Evolutionary conservation across 2,797 vertebrate genomes (phyloP).

Genomic region (Pipistrellus pipistrellus): DNA sequence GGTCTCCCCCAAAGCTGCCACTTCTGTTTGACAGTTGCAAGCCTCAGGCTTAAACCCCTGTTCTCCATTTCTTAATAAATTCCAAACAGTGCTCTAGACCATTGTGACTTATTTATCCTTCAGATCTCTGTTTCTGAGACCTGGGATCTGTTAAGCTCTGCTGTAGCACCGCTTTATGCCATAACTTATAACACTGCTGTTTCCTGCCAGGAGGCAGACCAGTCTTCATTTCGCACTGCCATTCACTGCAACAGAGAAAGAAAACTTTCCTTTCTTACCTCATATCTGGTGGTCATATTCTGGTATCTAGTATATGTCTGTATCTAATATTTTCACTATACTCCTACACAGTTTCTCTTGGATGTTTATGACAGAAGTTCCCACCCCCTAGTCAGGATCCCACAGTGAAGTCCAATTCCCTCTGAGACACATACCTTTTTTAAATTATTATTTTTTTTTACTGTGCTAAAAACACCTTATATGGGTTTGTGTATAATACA

Average conservation of each 20-base stretch:
- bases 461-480: not conserved
- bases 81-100: not conserved
- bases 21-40: not conserved
- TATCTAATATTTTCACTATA: not conserved
- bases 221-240: not conserved
- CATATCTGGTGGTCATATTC: not conserved
- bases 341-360: not conserved
- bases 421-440: not conserved
- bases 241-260: not conserved
- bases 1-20: not conserved
- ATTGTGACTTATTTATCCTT: not conserved
- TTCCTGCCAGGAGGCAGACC: not conserved
- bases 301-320: not conserved
- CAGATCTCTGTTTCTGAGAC: not conserved
- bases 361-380: not conserved
- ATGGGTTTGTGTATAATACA: not conserved
- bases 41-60: not conserved
- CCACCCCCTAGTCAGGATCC: not conserved
- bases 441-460: not conserved
- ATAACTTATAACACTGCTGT: not conserved
- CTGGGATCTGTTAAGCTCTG: not conserved
- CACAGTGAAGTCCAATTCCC: not conserved
- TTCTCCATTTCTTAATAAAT: conserved; percentile 13
- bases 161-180: not conserved
- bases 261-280: not conserved